Conservation (phyloP, 1,140 invertebrate genomes). For the Carposina sasakii region DNA sequence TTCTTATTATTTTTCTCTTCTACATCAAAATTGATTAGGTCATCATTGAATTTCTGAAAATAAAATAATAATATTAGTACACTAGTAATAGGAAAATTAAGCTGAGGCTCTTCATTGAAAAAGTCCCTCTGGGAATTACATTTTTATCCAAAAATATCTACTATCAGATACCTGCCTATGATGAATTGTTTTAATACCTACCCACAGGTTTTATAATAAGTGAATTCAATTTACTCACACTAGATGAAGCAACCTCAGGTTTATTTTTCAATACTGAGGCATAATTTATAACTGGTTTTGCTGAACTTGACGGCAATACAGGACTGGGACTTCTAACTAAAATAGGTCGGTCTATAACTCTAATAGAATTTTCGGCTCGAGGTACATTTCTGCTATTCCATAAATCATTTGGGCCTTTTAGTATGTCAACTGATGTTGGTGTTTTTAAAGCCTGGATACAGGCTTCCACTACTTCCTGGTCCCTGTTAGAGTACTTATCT, state of each 20-base stretch:
- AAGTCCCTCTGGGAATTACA: too few species aligned
- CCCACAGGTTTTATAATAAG: too few species aligned
- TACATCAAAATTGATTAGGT: slow-evolving; percentile 60
- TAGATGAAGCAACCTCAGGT: slow-evolving; percentile 37
- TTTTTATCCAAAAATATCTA: too few species aligned
- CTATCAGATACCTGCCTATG: too few species aligned
- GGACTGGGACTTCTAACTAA: slow-evolving; percentile 39
- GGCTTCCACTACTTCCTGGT: slow-evolving; percentile 55
- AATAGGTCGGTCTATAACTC: slow-evolving; percentile 30
- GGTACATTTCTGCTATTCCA: slow-evolving; percentile 32
- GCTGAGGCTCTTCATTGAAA: too few species aligned
- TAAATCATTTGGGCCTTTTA: slow-evolving; percentile 43
- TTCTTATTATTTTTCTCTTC: slow-evolving; percentile 48
- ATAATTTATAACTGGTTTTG: slow-evolving; percentile 45
- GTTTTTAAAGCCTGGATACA: slow-evolving; percentile 54
- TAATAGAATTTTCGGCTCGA: slow-evolving; percentile 30
- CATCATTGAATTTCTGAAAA: slow-evolving; percentile 56
- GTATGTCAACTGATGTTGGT: slow-evolving; percentile 39
- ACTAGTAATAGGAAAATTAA: slow-evolving; percentile 7
- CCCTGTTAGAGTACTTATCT: slow-evolving; percentile 41
- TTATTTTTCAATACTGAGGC: slow-evolving; percentile 45
- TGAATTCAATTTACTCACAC: slow-evolving; percentile 51
- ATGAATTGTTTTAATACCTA: slow-evolving; percentile 7
- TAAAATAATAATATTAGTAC: slow-evolving; percentile 16
- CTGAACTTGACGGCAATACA: slow-evolving; percentile 31